A percentile compares a stretch with the other conserved stretches of the same genome.
Evolutionary conservation across 2,113 vertebrate species (phyloP).

Genomic region (Monarcha castaneiventris): DNA sequence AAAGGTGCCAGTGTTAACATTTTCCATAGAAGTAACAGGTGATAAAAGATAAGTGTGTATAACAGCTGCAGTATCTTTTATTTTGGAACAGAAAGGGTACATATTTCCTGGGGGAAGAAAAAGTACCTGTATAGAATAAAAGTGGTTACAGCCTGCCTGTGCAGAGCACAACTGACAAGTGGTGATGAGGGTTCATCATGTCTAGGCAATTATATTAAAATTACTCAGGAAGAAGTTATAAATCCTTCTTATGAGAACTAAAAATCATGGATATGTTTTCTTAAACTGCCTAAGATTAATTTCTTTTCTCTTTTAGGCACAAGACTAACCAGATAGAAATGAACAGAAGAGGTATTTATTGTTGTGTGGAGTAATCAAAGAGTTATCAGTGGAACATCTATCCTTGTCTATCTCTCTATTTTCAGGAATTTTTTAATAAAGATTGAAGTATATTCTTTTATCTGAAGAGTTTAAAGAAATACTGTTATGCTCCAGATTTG

Average conservation of each 20-base stretch:
- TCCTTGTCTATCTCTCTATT: background rate
- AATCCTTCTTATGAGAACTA: background rate
- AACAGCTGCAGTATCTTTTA: background rate
- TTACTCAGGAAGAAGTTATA: background rate
- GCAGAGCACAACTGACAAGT: background rate
- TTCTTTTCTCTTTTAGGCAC: background rate
- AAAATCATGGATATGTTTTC: background rate
- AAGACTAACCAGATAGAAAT: background rate
- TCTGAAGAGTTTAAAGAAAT: background rate
- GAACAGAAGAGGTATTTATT: background rate
- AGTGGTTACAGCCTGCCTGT: background rate
- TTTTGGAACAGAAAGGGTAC: background rate
- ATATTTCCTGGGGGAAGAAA: background rate
- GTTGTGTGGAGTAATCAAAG: background rate
- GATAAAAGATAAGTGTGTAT: background rate
- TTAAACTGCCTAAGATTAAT: background rate
- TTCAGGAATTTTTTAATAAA: background rate
- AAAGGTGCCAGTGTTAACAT: background rate
- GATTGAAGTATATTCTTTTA: background rate
- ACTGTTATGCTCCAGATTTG: background rate
- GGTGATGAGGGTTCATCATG: background rate
- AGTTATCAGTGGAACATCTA: background rate
- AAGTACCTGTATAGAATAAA: background rate
- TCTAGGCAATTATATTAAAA: background rate
- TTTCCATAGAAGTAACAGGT: background rate